Conservation (phyloP, 2,113 vertebrate genomes). For the Nerophis ophidion region DNA sequence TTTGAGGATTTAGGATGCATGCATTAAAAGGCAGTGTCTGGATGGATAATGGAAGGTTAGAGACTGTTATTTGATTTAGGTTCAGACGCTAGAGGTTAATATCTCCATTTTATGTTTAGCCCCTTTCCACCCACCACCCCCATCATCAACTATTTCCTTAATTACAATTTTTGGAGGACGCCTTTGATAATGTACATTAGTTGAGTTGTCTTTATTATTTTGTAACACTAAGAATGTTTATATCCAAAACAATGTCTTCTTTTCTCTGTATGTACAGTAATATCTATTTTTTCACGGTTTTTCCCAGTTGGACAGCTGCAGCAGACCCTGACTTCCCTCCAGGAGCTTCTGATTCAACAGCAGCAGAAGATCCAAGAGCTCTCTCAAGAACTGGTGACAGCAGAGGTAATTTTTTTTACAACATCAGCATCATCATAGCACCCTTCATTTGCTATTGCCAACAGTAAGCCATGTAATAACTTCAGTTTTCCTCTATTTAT, state of each 20-base stretch:
- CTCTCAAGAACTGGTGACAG: conserved; percentile 81
- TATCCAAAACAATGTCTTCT: not conserved
- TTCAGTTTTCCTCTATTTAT: not conserved
- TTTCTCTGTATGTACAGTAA: not conserved
- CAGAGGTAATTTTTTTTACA: conserved; percentile 74
- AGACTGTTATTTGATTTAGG: conserved; percentile 78
- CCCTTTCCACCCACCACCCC: conserved; percentile 35
- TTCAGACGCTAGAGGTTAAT: conserved; percentile 78
- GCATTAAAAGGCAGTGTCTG: conserved; percentile 73
- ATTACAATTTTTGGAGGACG: conserved; percentile 49
- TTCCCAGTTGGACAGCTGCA: conserved; percentile 87
- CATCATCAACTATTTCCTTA: conserved; percentile 56
- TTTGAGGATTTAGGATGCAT: conserved; percentile 77
- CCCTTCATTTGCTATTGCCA: not conserved
- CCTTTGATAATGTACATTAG: conserved; percentile 51
- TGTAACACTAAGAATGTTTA: not conserved
- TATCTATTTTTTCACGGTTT: conserved; percentile 35
- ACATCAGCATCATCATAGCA: not conserved
- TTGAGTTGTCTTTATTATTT: not conserved
- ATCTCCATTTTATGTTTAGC: conserved; percentile 60
- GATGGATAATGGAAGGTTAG: conserved; percentile 76
- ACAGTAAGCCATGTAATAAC: not conserved
- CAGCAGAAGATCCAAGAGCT: conserved; percentile 93
- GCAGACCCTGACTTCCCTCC: conserved; percentile 84
- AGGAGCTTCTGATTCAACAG: conserved; percentile 89